phyloP scores from a whole-genome alignment of 2,888 invertebrate species.

The Drosophila anceps region DNA sequence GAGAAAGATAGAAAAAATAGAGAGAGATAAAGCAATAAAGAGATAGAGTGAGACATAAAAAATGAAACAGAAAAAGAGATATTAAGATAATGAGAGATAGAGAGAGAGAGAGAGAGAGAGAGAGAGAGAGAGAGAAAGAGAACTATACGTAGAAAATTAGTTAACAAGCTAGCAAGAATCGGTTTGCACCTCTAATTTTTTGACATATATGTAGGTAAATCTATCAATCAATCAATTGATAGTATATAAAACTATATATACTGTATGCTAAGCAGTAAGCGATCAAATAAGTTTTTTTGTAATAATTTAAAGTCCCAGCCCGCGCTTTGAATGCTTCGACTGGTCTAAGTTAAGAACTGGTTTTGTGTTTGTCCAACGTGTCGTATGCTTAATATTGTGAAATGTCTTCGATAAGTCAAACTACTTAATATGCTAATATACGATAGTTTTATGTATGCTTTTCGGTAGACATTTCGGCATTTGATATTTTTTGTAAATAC shows the following conservation, averaged over 20 bases:
- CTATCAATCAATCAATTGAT: not conserved
- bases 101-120: too few species aligned
- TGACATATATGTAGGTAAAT: not conserved
- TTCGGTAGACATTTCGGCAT: conserved; percentile 7
- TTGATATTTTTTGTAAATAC: conserved; percentile 17
- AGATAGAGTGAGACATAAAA: too few species aligned
- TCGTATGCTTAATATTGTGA: conserved; percentile 5
- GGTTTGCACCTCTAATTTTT: not conserved
- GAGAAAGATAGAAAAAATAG: too few species aligned
- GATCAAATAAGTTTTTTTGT: not conserved
- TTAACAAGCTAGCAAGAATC: too few species aligned
- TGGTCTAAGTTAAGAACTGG: conserved; percentile 4
- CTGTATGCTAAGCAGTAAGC: not conserved
- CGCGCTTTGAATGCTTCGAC: not conserved
- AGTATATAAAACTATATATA: not conserved
- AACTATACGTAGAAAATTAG: too few species aligned
- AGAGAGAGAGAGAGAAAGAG: too few species aligned
- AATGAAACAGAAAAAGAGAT: too few species aligned
- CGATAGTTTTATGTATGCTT: conserved; percentile 1
- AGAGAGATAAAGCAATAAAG: too few species aligned
- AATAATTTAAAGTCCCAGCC: not conserved
- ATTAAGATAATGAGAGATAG: too few species aligned
- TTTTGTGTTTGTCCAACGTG: conserved; percentile 3
- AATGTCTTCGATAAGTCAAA: not conserved
- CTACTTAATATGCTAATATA: conserved; percentile 30